Evolutionary conservation across 2,888 invertebrate species (phyloP), one percentile per base, ranked within the genome.

Genomic region (Eucriotettix oculatus): DNA sequence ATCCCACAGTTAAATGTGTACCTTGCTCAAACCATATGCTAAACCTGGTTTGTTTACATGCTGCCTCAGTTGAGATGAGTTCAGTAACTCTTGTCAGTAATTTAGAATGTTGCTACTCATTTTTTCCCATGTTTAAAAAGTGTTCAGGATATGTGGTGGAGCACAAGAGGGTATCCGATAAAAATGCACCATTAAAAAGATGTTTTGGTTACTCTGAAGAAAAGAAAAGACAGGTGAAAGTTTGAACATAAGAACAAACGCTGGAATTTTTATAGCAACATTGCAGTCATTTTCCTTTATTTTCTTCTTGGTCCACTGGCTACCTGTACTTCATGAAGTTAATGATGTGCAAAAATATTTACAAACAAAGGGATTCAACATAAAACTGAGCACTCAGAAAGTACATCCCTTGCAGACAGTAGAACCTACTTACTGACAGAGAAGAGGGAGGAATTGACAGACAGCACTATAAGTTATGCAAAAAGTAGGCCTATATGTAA

Each of bases 141-240:
- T 2, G 3, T 48, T 48, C 48, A 48, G 48, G 48, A n/a, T 5
- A 48, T 9, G 48, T 14, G 48, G 48, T 48, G 12, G 48, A 48
- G 9, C 9, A 9, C n/a, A 48, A 48, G n/a, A 48, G 48, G 29
- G n/a, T n/a, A n/a, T n/a, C n/a, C n/a, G n/a, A n/a, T n/a, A n/a
- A n/a, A n/a, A n/a, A n/a, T n/a, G 44, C 44, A 44, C 10, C 44
- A 44, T 44, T 44, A 10, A 10, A 44, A 44, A 44, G 44, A 11
- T 14, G 14, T 14, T 44, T 11, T 44, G 44, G 44, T 11, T 11
- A 11, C 10, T 11, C 44, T 44, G 44, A n/a, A n/a, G n/a, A n/a
- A n/a, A n/a, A n/a, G 44, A 44, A 14, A 14, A 58, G 29, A 16
- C 56, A 54, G 59, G 53, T 54, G 63, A 66, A 65, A 66, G 59